Conservation (phyloP, 2,888 invertebrate species). For the Brenthis hecate region DNA sequence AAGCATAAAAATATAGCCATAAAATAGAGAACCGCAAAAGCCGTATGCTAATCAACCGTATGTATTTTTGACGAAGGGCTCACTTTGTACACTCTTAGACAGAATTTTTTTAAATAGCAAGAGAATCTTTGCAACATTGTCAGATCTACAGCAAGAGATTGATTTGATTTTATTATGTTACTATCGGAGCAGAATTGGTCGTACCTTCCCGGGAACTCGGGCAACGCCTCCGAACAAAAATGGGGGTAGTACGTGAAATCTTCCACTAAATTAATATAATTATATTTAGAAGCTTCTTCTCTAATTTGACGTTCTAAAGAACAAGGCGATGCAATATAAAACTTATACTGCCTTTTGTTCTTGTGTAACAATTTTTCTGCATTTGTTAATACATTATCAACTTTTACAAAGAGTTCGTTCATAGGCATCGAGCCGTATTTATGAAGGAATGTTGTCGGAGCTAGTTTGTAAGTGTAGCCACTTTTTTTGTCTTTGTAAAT, state of each 20-base stretch:
- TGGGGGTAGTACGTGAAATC: slow-evolving; percentile 88
- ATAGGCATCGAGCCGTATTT: slow-evolving; percentile 87
- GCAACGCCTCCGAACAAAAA: slow-evolving; percentile 88
- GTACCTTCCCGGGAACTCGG: slow-evolving; percentile 71
- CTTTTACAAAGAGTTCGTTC: slow-evolving; percentile 77
- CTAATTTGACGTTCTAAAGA: slow-evolving; percentile 84
- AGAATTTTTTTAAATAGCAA: slow-evolving; percentile 73
- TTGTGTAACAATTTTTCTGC: slow-evolving; percentile 80
- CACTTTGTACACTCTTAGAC: slow-evolving; percentile 69
- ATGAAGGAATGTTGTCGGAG: slow-evolving; percentile 86
- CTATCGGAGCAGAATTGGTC: slow-evolving; percentile 61
- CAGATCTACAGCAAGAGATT: slow-evolving; percentile 65
- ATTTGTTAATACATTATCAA: slow-evolving; percentile 80
- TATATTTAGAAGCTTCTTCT: slow-evolving; percentile 62
- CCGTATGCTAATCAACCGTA: slow-evolving; percentile 15
- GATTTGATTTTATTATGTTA: slow-evolving; percentile 50
- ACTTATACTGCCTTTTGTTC: slow-evolving; percentile 83
- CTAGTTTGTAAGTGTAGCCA: slow-evolving; percentile 83
- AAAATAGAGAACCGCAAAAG: slow-evolving; percentile 27
- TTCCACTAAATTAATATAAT: slow-evolving; percentile 74
- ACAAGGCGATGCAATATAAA: slow-evolving; percentile 88
- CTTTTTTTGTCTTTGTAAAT: slow-evolving; percentile 81
- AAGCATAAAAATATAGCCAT: slow-evolving; percentile 26
- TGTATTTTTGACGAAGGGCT: slow-evolving; percentile 42
- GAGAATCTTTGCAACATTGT: slow-evolving; percentile 67